Evolutionary conservation across 1,140 invertebrate species (phyloP).

Genomic region (Diploscapter pachys): DNA sequence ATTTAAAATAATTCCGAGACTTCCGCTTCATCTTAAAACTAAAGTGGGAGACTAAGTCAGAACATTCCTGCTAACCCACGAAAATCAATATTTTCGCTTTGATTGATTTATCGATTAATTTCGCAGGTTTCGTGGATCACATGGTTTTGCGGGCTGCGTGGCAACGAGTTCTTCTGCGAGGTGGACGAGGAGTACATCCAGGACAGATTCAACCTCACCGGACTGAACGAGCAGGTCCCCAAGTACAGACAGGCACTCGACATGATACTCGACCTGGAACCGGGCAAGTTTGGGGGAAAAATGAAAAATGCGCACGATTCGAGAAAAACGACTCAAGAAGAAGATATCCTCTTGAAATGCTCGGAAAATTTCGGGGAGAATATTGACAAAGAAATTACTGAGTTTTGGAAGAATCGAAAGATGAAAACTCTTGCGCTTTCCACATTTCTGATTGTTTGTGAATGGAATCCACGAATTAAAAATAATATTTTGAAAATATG

Average conservation of each 20-base stretch:
- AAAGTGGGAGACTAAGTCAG: too few species aligned
- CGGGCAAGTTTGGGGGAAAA: constrained; percentile 68
- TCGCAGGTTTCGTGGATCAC: constrained; percentile 76
- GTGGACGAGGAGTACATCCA: constrained; percentile 99
- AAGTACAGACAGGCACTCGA: constrained; percentile 98
- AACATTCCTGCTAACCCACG: too few species aligned
- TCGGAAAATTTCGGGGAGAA: neutral
- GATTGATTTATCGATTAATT: too few species aligned
- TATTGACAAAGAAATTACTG: too few species aligned
- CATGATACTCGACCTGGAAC: constrained; percentile 98
- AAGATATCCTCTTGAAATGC: neutral
- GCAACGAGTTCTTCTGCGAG: constrained; percentile 99
- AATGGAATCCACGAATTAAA: too few species aligned
- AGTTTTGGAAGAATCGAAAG: neutral
- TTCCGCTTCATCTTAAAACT: too few species aligned
- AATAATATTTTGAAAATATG: too few species aligned
- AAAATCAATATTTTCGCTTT: too few species aligned
- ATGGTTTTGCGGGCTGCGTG: constrained; percentile 97
- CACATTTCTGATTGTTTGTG: constrained; percentile 2
- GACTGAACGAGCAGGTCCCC: constrained; percentile 97
- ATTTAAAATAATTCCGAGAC: too few species aligned
- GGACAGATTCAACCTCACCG: constrained; percentile 99
- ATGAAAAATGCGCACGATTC: too few species aligned
- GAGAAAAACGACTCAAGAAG: neutral
- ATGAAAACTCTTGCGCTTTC: neutral